These are phyloP conservation scores for Drosophila willistoni DNA, from an alignment of 1,140 invertebrate species.

Conservation along the genomic window DNA sequence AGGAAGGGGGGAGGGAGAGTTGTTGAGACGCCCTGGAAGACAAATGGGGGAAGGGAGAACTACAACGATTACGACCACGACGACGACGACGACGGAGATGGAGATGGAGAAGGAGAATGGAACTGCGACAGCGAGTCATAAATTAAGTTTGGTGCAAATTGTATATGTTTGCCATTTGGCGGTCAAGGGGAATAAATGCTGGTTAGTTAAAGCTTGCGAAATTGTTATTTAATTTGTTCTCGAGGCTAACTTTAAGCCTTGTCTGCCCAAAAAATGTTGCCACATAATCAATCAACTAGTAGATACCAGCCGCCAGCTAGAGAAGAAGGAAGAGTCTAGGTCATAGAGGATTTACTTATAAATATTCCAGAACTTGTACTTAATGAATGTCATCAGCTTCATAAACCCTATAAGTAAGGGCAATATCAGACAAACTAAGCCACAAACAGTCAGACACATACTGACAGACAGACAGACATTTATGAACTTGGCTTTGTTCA, in stretches of 20 bases:
- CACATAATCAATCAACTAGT: conserved; percentile 65
- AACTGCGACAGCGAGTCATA: conserved; percentile 46
- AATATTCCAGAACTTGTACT: conserved; percentile 21
- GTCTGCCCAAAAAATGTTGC: conserved; percentile 50
- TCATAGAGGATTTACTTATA: conserved; percentile 9
- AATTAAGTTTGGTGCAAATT: conserved; percentile 54
- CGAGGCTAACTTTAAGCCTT: conserved; percentile 53
- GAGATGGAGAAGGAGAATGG: too few species aligned
- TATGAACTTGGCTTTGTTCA: conserved; percentile 62
- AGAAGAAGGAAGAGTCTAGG: neutral
- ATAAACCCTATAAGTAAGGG: conserved; percentile 37
- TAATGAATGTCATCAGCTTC: conserved; percentile 68
- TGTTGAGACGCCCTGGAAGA: conserved; percentile 21
- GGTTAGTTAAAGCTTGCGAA: conserved; percentile 48
- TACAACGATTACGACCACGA: conserved; percentile 4
- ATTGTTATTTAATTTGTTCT: conserved; percentile 63
- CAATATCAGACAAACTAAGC: conserved; percentile 31
- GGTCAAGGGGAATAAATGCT: conserved; percentile 10
- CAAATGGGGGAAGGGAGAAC: conserved; percentile 43
- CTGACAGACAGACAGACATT: conserved; percentile 33
- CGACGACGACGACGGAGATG: neutral
- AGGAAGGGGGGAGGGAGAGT: neutral
- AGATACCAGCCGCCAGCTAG: conserved; percentile 35
- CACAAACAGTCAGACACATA: neutral
- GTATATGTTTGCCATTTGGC: conserved; percentile 16